phyloP scores from a whole-genome alignment of 2,797 vertebrate species.

The Gobionotothen gibberifrons region DNA sequence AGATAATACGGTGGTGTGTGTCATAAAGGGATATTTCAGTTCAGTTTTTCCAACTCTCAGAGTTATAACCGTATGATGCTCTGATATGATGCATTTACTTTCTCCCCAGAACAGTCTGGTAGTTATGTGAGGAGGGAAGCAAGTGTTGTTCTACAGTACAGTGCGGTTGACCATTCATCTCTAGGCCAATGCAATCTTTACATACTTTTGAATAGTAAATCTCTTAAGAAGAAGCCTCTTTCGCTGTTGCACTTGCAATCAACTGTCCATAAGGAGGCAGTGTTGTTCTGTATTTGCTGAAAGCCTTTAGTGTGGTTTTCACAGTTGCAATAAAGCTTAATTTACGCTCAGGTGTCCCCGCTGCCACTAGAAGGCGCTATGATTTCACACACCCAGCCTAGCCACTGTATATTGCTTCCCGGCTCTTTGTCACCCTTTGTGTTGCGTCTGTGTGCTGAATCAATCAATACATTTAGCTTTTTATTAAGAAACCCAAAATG shows the following conservation, averaged over 20 bases:
- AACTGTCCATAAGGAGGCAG: constrained; percentile 48
- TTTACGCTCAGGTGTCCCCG: not conserved
- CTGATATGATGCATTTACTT: not conserved
- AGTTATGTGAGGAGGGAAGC: no score
- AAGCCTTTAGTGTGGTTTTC: not conserved
- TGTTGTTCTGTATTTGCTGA: constrained; percentile 17
- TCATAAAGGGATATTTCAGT: no score
- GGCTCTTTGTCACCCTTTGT: no score
- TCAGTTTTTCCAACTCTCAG: no score
- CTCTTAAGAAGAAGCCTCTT: not conserved
- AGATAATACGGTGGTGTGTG: not conserved
- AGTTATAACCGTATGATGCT: not conserved
- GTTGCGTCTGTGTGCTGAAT: not conserved
- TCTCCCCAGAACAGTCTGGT: no score
- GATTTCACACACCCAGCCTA: not conserved
- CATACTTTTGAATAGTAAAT: not conserved
- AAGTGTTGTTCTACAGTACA: no score
- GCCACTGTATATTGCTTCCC: not conserved
- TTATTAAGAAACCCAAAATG: not conserved
- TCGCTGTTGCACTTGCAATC: not conserved
- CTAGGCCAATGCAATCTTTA: not conserved
- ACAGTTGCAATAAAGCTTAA: constrained; percentile 18
- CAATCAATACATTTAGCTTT: not conserved
- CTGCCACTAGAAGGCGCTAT: constrained; percentile 27
- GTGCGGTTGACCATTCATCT: not conserved